A percentile compares a stretch with the other conserved stretches of the same genome.
These are phyloP conservation scores for Amphipoea oculea DNA, from an alignment of 2,888 invertebrate genomes.

Conservation along the genomic window DNA sequence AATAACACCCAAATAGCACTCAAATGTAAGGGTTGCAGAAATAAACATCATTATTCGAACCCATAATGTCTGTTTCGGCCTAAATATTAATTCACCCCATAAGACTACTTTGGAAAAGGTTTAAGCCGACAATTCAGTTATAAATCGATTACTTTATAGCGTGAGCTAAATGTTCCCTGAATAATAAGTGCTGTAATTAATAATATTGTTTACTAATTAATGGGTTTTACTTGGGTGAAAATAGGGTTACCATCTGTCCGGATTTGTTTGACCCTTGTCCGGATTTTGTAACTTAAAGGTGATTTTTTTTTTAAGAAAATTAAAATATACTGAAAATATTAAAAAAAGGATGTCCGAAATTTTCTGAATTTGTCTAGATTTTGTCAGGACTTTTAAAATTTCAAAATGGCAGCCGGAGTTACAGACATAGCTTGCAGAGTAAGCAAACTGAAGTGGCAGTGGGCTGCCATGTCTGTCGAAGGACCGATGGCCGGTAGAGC, in stretches of 20 bases:
- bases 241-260: neutral
- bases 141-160: constrained; percentile 44
- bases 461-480: too few relatives aligned
- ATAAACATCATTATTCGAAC: constrained; percentile 45
- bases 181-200: constrained; percentile 36
- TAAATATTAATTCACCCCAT: constrained; percentile 41
- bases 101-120: constrained; percentile 26
- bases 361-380: neutral
- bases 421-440: too few relatives aligned
- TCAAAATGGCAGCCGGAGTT: neutral
- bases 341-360: neutral
- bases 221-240: neutral
- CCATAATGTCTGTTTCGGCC: constrained; percentile 12
- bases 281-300: neutral
- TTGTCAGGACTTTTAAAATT: neutral
- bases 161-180: constrained; percentile 28
- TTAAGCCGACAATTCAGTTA: constrained; percentile 2
- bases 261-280: neutral
- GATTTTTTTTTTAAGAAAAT: too few relatives aligned
- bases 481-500: too few relatives aligned
- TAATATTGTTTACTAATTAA: constrained; percentile 36
- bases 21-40: constrained; percentile 15
- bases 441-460: too few relatives aligned
- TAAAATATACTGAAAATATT: too few relatives aligned
- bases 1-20: constrained; percentile 31